Base-by-base conservation (phyloP, 2,797 vertebrate genomes). In the Enteromius afrohamiltoni region DNA sequence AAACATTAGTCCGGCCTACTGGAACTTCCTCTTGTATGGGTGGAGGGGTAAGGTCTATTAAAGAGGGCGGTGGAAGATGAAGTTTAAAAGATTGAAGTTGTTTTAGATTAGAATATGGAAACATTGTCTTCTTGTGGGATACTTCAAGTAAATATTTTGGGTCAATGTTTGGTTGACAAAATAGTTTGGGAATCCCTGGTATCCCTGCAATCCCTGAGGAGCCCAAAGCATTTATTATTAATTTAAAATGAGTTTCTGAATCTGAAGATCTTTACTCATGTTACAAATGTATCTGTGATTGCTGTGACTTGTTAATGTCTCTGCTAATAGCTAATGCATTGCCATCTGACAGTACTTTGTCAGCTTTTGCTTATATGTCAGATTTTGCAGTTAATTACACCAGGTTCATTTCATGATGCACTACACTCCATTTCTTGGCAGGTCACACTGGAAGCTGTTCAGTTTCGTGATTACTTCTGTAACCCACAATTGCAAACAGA, bases 1-100 rank as follows among this genome's bases (percentile, higher is more conserved):
- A 92, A 92, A 91, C 75, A 84, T 78, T 80, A 75, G 60, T 69
- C 37, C 34, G 88, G 58, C 87, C 89, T 91, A 90, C 89, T 92
- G 88, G 64, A 90, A 87, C 85, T 84, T 82, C 75, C 76, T 87
- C 13, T 58, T 11, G 6, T 40, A 49, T 42, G 78, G 67, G 58
- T 42, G 70, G 60, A 64, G 64, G 83, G 55, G 60, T 64, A 31
- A 8, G 26, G 60, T 60, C 40, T 21, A 26, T 60, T 37, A 23
- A 37, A n/a, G 60, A 77, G 79, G 26, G 71, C 64, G 77, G 55
- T 90, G 82, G 5, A 62, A 62, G 60, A 31, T 64, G 60, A 64
- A 31, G 60, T 64, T 64, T 6, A 29, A 64, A 29, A 29, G 13
- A 7, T 29, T 62, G 23, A 29, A 64, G 26, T 64, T 64, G 26